Percentiles rank a stretch among this genome's conserved stretches.
These are phyloP conservation scores for Sceloporus undulatus DNA, from an alignment of 2,113 vertebrate genomes.

Conservation along the genomic window DNA sequence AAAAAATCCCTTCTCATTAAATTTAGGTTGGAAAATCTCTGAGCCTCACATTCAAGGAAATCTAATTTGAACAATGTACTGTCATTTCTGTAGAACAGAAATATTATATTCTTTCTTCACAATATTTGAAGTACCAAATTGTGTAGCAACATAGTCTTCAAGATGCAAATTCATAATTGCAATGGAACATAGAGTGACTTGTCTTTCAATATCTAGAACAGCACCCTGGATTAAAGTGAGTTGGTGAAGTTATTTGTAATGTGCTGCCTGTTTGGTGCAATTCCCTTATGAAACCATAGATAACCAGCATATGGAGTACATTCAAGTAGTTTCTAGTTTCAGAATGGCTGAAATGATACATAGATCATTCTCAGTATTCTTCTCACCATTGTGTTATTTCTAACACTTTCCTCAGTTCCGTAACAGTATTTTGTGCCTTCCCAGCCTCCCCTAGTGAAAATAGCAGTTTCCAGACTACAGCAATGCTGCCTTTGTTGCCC, in stretches of 20 bases:
- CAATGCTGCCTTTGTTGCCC: neutral
- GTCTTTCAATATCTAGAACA: neutral
- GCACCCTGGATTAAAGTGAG: neutral
- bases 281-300: neutral
- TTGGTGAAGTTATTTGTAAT: neutral
- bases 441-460: neutral
- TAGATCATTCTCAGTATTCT: neutral
- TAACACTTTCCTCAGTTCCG: neutral
- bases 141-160: conserved; percentile 11
- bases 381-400: neutral
- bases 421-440: neutral
- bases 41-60: conserved; percentile 3
- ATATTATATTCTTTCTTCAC: neutral
- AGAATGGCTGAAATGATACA: neutral
- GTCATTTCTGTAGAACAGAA: conserved; percentile 13
- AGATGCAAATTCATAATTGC: neutral
- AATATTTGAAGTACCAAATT: conserved; percentile 22
- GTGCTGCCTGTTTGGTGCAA: neutral
- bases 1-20: conserved; percentile 31
- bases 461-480: neutral
- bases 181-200: neutral
- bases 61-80: conserved; percentile 4
- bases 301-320: neutral
- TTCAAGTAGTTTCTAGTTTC: neutral
- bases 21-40: conserved; percentile 15